phyloP scores from a whole-genome alignment of 53 echinoderm and acorn worm genomes.

The Antedon mediterranea region DNA sequence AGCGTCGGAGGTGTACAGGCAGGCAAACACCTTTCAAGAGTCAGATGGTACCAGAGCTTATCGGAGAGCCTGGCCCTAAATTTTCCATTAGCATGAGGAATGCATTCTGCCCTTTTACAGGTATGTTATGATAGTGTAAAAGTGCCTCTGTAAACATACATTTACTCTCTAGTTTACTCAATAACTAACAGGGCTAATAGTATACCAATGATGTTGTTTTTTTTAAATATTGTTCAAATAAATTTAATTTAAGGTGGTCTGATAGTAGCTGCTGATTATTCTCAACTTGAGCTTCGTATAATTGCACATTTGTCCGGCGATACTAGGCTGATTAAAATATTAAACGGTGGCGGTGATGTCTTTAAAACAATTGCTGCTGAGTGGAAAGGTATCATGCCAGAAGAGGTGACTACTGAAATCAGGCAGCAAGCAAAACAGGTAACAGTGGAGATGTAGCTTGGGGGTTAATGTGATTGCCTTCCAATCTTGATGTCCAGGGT shows the following conservation, averaged over 20 bases:
- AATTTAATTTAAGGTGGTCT: constrained; percentile 63
- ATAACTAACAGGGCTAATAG: too few species aligned
- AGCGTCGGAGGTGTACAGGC: neutral
- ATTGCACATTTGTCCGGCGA: constrained; percentile 80
- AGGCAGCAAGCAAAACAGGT: constrained; percentile 97
- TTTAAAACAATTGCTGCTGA: constrained; percentile 87
- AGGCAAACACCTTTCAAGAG: neutral
- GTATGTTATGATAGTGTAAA: constrained; percentile 12
- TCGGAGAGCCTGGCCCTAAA: constrained; percentile 24
- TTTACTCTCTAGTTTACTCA: too few species aligned
- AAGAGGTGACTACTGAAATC: constrained; percentile 44
- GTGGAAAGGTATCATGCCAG: constrained; percentile 44
- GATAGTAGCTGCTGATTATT: constrained; percentile 83
- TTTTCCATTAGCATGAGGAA: constrained; percentile 72
- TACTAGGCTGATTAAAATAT: constrained; percentile 36
- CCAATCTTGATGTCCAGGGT: too few species aligned
- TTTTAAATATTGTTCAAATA: too few species aligned
- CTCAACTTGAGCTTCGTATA: constrained; percentile 86
- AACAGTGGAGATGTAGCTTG: too few species aligned
- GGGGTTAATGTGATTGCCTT: too few species aligned
- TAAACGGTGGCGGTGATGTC: constrained; percentile 78
- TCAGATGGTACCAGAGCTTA: neutral
- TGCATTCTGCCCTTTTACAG: constrained; percentile 81
- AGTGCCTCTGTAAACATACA: too few species aligned
- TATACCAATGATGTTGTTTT: too few species aligned